Base-by-base conservation (phyloP, 2,113 vertebrate genomes). In the Serinus canaria region DNA sequence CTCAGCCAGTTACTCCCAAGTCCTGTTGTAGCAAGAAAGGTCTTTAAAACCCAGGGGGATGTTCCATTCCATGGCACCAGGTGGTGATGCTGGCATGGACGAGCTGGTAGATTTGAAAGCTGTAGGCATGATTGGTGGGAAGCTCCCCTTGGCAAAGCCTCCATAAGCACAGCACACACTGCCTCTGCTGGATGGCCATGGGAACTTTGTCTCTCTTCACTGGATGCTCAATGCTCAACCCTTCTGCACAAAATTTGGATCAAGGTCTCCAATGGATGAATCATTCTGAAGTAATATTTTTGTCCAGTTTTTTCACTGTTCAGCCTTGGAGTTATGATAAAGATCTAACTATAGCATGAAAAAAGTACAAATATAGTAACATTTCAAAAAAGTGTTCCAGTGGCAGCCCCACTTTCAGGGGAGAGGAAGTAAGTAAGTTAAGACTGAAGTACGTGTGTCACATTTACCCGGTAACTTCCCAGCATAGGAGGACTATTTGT, bases 391-490 rank as follows among this genome's bases (percentile, higher is more conserved):
- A 49, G 20, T 27, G 14, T 68, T 91, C 17, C 70, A 58, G 13
- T 24, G 49, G 49, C 58, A 73, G 62, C 16, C 59, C 18, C 15
- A 23, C 31, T 90, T 94, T 43, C n/a, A 49, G 28, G 17, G 12
- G 24, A 93, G 25, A 91, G 37, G 15, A 90, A 63, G 8, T 50
- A 90, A 63, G 8, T 50, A 72, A 94, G 25, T 69, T 62, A 39
- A 73, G 76, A 25, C 16, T 80, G 52, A 74, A 35, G 46, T 66
- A 23, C 7, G 0, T 2, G 10, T 80, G 50, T 95, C 55, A 79
- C n/a, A 39, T 47, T 85, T 94, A 74, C 63, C 59, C 70, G 86
- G 60, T 81, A 93, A 93, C 95, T 88, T 93, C 64, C 68, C 77
- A 70, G 44, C 56, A 75, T 7, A 83, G 60, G 25, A 83, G 28